Evolutionary conservation across 2,888 invertebrate genomes (phyloP).

Genomic region (Drosophila falleni): DNA sequence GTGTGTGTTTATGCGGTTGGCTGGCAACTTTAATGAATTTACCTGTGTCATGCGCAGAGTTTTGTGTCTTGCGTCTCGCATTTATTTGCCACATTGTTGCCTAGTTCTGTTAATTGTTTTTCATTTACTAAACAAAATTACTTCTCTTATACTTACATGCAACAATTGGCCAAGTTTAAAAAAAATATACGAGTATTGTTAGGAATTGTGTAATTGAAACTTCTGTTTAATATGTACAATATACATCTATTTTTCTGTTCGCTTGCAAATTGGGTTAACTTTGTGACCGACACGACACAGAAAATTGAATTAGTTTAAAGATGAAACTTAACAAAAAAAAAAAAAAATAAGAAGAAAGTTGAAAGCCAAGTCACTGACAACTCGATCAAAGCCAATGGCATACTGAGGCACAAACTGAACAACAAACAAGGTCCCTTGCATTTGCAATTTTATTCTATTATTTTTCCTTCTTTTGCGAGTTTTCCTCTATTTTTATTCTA

Average conservation of each 20-base stretch:
- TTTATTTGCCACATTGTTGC: conserved; percentile 48
- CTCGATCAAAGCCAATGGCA: conserved; percentile 56
- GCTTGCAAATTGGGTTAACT: conserved; percentile 66
- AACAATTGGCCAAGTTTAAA: conserved; percentile 37
- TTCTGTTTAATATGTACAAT: conserved; percentile 27
- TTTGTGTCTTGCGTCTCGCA: conserved; percentile 45
- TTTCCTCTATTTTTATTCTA: conserved; percentile 10
- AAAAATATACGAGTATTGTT: no score
- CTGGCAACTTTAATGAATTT: conserved; percentile 78
- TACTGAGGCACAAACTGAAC: conserved; percentile 32
- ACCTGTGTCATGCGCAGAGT: conserved; percentile 70
- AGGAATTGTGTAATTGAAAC: conserved; percentile 7
- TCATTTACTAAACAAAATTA: conserved; percentile 44
- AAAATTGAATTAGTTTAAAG: conserved; percentile 65
- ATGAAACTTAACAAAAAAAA: conserved; percentile 10
- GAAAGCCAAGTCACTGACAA: conserved; percentile 56
- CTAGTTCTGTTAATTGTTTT: conserved; percentile 57
- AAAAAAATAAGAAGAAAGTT: conserved; percentile 39
- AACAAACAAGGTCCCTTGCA: conserved; percentile 44
- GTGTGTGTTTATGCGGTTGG: conserved; percentile 25
- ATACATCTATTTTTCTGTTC: conserved; percentile 9
- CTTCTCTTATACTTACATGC: conserved; percentile 58
- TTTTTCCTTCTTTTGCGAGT: conserved; percentile 11
- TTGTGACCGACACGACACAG: conserved; percentile 56
- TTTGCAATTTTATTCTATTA: conserved; percentile 26